These are phyloP conservation scores for Nemotelus pantherinus DNA, from an alignment of 2,888 invertebrate species.

Conservation along the genomic window DNA sequence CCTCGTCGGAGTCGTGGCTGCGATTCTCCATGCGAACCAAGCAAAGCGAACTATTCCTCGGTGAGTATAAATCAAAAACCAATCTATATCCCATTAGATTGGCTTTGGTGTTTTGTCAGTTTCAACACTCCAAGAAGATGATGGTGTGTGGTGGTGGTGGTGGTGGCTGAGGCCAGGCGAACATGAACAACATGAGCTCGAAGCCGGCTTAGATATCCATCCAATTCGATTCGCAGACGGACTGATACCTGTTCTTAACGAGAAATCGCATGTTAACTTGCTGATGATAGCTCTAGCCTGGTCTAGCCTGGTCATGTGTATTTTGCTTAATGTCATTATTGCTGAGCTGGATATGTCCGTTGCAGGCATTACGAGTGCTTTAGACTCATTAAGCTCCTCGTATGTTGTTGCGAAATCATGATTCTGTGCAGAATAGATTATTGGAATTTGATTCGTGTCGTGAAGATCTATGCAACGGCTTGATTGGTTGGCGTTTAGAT, in stretches of 20 bases:
- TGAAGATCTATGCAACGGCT: conserved; percentile 16
- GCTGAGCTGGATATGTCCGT: background rate
- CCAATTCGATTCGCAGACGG: background rate
- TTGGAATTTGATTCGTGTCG: conserved; percentile 28
- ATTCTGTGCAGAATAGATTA: conserved; percentile 15
- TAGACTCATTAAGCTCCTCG: conserved; percentile 1
- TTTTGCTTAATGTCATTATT: background rate
- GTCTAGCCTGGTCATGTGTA: background rate
- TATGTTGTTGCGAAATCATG: conserved; percentile 4
- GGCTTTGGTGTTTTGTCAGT: conserved; percentile 21
- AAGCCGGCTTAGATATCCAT: background rate
- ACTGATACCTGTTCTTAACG: conserved; percentile 27
- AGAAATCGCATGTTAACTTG: conserved; percentile 26
- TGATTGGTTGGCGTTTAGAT: conserved; percentile 26
- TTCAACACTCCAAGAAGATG: conserved; percentile 10
- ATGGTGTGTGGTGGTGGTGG: background rate
- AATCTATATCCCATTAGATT: conserved; percentile 37
- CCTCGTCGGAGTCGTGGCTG: too few species aligned
- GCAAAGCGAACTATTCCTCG: conserved; percentile 3
- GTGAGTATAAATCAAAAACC: conserved; percentile 33
- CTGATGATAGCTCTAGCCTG: background rate
- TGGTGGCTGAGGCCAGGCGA: background rate
- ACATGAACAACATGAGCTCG: too few species aligned
- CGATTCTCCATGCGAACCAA: too few species aligned
- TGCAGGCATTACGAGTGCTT: background rate